Percentiles rank a stretch among this genome's conserved stretches.
These are phyloP conservation scores for Contarinia nasturtii DNA, from an alignment of 1,140 invertebrate genomes.

Conservation along the genomic window DNA sequence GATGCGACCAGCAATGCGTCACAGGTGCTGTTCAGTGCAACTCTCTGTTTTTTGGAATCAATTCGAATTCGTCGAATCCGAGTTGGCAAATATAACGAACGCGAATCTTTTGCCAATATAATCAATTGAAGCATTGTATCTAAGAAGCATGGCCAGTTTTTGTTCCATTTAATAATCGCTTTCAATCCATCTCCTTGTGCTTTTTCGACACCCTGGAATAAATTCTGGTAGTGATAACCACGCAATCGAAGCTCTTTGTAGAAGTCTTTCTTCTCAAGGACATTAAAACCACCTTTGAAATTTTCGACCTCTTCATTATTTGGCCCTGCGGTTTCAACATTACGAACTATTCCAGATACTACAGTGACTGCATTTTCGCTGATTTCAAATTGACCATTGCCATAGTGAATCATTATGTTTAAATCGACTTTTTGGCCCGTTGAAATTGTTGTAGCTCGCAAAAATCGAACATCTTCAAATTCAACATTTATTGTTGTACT, in stretches of 20 bases:
- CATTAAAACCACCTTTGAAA: conserved; percentile 24
- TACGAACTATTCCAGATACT: conserved; percentile 53
- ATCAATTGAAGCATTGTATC: conserved; percentile 83
- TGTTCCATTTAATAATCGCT: conserved; percentile 44
- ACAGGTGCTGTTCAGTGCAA: conserved; percentile 20
- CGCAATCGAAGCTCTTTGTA: conserved; percentile 82
- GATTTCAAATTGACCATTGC: conserved; percentile 67
- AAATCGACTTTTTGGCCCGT: conserved; percentile 50
- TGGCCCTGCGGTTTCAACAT: conserved; percentile 30
- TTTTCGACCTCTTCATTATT: conserved; percentile 24
- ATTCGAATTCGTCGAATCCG: conserved; percentile 56
- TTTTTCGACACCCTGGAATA: conserved; percentile 13
- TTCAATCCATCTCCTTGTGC: conserved; percentile 24
- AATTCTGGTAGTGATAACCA: conserved; percentile 67
- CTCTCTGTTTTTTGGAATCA: conserved; percentile 46
- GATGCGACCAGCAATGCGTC: not conserved
- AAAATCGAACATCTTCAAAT: conserved; percentile 73
- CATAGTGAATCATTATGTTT: conserved; percentile 63
- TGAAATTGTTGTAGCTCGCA: conserved; percentile 60
- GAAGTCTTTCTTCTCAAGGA: conserved; percentile 48
- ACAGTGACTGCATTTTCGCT: conserved; percentile 55
- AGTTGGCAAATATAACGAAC: conserved; percentile 65
- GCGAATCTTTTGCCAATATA: conserved; percentile 49
- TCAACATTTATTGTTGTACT: conserved; percentile 58
- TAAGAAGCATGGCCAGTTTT: conserved; percentile 81